Conservation (phyloP, 1,140 invertebrate genomes). For the Drosophila lowei region DNA sequence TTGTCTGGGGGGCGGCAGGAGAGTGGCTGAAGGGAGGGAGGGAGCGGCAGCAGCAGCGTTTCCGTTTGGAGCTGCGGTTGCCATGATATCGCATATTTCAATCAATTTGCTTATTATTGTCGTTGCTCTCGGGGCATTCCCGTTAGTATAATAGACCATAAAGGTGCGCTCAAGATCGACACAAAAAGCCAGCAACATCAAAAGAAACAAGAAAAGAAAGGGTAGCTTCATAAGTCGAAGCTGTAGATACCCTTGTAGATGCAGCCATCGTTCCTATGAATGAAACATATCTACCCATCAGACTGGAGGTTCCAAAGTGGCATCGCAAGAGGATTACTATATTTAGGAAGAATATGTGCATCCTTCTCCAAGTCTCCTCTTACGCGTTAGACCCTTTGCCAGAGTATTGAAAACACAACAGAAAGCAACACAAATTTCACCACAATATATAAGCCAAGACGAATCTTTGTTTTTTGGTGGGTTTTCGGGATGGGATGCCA, state of each 20-base stretch:
- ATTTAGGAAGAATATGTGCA: too few relatives aligned
- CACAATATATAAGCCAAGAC: constrained; percentile 32
- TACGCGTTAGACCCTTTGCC: too few relatives aligned
- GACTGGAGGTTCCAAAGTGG: too few relatives aligned
- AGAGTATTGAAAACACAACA: constrained; percentile 17
- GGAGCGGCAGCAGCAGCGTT: constrained; percentile 30
- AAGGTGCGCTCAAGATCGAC: constrained; percentile 67
- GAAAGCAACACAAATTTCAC: constrained; percentile 31
- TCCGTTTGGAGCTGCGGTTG: constrained; percentile 67
- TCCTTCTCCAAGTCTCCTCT: too few relatives aligned
- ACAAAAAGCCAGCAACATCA: constrained; percentile 27
- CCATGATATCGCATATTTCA: constrained; percentile 81
- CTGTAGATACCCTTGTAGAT: too few relatives aligned
- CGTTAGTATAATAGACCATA: constrained; percentile 81
- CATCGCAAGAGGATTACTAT: too few relatives aligned
- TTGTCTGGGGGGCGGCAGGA: constrained; percentile 14
- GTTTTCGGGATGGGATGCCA: too few relatives aligned
- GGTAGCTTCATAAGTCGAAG: too few relatives aligned
- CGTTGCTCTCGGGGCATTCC: constrained; percentile 77
- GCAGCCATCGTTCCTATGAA: too few relatives aligned
- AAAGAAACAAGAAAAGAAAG: background rate
- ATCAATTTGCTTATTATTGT: constrained; percentile 81
- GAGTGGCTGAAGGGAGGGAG: background rate
- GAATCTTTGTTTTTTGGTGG: constrained; percentile 7
- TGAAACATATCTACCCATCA: too few relatives aligned